These are phyloP conservation scores for Venturia canescens DNA, from an alignment of 1,140 invertebrate genomes.

Conservation along the genomic window DNA sequence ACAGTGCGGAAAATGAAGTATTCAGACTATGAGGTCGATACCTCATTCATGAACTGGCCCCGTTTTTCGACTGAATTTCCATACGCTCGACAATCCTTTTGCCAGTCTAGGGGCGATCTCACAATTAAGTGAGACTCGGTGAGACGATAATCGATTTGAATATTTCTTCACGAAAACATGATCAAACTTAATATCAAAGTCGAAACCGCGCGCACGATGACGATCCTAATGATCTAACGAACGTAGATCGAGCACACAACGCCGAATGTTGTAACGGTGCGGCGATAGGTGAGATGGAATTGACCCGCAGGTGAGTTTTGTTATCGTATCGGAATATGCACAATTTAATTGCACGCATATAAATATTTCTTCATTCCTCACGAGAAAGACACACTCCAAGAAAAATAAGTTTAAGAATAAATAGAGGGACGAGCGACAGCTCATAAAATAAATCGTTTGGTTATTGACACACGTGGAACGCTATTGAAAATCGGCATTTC, in stretches of 20 bases:
- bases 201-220: too few relatives aligned
- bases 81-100: too few relatives aligned
- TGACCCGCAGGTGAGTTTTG: conserved; percentile 48
- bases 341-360: neutral
- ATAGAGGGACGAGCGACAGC: neutral
- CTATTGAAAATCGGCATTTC: neutral
- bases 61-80: too few relatives aligned
- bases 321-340: neutral
- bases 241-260: neutral
- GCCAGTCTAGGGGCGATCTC: too few relatives aligned
- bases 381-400: too few relatives aligned
- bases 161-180: too few relatives aligned
- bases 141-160: too few relatives aligned
- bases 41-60: too few relatives aligned
- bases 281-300: conserved; percentile 47
- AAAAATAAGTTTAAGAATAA: neutral
- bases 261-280: conserved; percentile 39
- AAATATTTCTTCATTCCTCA: neutral
- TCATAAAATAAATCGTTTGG: neutral
- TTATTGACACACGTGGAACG: neutral
- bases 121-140: too few relatives aligned
- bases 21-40: too few relatives aligned
- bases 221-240: neutral
- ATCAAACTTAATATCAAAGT: too few relatives aligned
- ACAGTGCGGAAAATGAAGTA: too few relatives aligned